Evolutionary conservation across 2,797 vertebrate species (phyloP).

Genomic region (Alauda arvensis): DNA sequence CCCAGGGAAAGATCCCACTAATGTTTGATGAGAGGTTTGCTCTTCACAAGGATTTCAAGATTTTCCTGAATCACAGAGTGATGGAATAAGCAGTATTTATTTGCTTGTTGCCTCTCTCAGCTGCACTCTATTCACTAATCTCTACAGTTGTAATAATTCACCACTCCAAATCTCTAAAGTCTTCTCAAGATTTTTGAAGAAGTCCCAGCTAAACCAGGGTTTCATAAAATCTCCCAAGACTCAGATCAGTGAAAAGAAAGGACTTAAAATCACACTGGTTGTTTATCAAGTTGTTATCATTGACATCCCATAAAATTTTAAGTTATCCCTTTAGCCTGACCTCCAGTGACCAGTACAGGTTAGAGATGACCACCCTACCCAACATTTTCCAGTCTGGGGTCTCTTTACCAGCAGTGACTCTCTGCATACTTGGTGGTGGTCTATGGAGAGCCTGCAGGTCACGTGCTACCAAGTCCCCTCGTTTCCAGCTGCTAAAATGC

Average conservation of each 20-base stretch:
- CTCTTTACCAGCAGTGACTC: not conserved
- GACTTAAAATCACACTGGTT: not conserved
- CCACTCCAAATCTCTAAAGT: not conserved
- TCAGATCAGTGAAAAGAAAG: not conserved
- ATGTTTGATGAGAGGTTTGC: not conserved
- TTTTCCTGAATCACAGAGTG: not conserved
- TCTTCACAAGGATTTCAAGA: not conserved
- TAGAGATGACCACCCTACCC: not conserved
- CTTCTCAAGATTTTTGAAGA: not conserved
- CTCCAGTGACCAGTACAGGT: not conserved
- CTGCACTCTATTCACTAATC: not conserved
- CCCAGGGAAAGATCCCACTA: not conserved
- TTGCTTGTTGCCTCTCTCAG: not conserved
- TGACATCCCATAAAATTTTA: not conserved
- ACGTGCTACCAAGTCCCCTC: slow-evolving; percentile 14
- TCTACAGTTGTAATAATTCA: not conserved
- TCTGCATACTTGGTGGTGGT: not conserved
- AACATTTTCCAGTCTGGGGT: not conserved
- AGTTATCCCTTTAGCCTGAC: not conserved
- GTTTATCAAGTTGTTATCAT: not conserved
- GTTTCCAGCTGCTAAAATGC: slow-evolving; percentile 60
- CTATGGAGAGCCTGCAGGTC: not conserved
- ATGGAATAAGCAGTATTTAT: not conserved
- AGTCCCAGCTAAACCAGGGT: not conserved
- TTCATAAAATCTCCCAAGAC: not conserved